Evolutionary conservation across 2,113 vertebrate species (phyloP), one percentile per base, ranked within the genome.

Genomic region (Crotophaga sulcirostris): DNA sequence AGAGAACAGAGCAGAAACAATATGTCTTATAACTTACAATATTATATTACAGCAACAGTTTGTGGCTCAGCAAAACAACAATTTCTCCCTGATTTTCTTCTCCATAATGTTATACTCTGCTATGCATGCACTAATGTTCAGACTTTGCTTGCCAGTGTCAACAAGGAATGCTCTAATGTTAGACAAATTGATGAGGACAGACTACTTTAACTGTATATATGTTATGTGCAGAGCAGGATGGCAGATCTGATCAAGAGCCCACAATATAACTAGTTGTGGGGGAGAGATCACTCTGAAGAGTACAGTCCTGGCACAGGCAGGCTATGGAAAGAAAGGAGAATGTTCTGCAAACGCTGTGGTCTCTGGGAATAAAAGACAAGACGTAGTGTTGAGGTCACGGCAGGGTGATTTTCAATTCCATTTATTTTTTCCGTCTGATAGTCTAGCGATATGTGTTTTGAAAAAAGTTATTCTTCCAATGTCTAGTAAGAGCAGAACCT

Each of bases 231-330:
- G 34, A 73, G 10, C 5, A 0, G 0, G 11, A 18, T 73, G 49
- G 9, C 49, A 51, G 38, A 33, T 33, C 5, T 81, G 13, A 49
- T 36, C 24, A 63, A 24, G 11, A 63, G 3, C 16, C 11, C 18
- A 49, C 15, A 69, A 3, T 0, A 1, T 59, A 73, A 77, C 49
- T 49, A 28, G 3, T 3, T 74, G 14, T 3, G 2, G 6, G 25
- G 21, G 11, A 44, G 13, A 76, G 13, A 20, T 16, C 19, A 0
- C 4, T 63, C 42, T 80, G 18, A 87, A 55, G 15, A n/a, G 7
- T 34, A 44, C 9, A 15, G 33, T 28, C 29, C 60, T 60, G n/a
- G 6, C 7, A 9, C 34, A 66, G 25, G 40, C 21, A 78, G 9
- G 11, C 13, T 85, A 19, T 25, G 40, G 77, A 62, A 82, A 74